Base-by-base conservation (phyloP, 1,140 invertebrate species). In the Catajapyx aquilonaris region DNA sequence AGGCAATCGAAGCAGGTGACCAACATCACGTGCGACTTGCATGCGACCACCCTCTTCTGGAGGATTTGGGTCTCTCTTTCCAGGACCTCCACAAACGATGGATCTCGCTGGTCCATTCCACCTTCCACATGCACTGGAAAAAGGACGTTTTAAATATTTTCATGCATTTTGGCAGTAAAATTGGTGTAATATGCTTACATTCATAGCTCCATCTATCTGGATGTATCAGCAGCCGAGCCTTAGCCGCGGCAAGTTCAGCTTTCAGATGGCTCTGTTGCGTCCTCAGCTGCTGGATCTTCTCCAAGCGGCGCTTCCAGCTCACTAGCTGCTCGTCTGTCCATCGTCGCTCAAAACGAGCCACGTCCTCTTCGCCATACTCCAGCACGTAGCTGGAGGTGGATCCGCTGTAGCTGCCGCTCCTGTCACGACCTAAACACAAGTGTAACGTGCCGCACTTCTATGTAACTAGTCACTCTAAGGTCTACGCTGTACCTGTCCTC, bases 191-290 rank as follows among this genome's bases (percentile, higher is more conserved):
- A 41, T 42, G 50, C 63, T 66, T 54, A 68, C 68, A 61, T 48
- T 70, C 65, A 52, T 63, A 69, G 44, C 57, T 68, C 68, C 68
- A 71, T 36, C 62, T 57, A 20, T 51, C 48, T 28, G 60, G 51
- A 30, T 67, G 61, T 43, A 70, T 56, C 51, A 65, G 61, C 37
- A 68, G 52, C 50, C 64, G 44, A 48, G 60, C 41, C 55, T 57
- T 51, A 43, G 58, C 52, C 9, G 51, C 49, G 22, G 51, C 47
- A 7, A 70, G 47, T 44, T 68, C 65, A 30, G 51, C 47, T 41
- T 63, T 68, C 48, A 65, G 59, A 47, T 60, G 56, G 43, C 57
- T 60, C 50, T 68, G 66, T 46, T 57, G 59, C 44, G 54, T 51
- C 40, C 61, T 54, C 40, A 68, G 58, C 45, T 55, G 61, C 52